phyloP scores from a whole-genome alignment of 2,888 invertebrate species.

The Andrena trimmerana region DNA sequence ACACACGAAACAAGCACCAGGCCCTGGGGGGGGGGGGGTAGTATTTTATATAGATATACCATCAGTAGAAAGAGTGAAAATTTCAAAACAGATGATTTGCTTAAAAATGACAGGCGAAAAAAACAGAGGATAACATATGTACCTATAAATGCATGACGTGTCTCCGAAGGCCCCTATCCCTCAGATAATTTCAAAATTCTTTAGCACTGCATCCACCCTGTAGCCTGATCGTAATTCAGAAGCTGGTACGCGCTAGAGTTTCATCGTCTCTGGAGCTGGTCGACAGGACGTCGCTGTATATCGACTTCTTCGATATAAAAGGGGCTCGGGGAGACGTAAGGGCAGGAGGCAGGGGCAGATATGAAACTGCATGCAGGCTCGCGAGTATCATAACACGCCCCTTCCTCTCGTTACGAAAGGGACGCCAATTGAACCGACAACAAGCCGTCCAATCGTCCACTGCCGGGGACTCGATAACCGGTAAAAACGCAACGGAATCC shows the following conservation, averaged over 20 bases:
- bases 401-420: constrained; percentile 54
- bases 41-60: too few species aligned
- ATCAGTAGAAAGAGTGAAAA: too few species aligned
- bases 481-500: constrained; percentile 49
- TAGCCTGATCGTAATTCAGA: constrained; percentile 18
- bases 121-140: too few species aligned
- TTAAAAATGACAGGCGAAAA: too few species aligned
- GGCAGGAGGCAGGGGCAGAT: constrained; percentile 14
- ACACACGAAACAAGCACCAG: too few species aligned
- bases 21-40: too few species aligned
- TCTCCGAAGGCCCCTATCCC: too few species aligned
- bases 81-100: too few species aligned
- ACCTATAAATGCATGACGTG: too few species aligned
- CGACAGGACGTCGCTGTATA: background rate
- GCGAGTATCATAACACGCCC: constrained; percentile 48
- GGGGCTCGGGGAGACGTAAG: constrained; percentile 11
- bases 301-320: constrained; percentile 38
- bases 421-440: constrained; percentile 59
- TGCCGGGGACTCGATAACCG: constrained; percentile 47
- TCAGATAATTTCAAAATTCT: too few species aligned
- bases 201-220: constrained; percentile 1
- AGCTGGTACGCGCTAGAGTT: constrained; percentile 16
- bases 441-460: constrained; percentile 57
- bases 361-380: constrained; percentile 53
- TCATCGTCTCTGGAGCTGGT: constrained; percentile 5